These are phyloP conservation scores for Caenorhabditis sp. DNA, from an alignment of 2,888 invertebrate species.

Conservation along the genomic window DNA sequence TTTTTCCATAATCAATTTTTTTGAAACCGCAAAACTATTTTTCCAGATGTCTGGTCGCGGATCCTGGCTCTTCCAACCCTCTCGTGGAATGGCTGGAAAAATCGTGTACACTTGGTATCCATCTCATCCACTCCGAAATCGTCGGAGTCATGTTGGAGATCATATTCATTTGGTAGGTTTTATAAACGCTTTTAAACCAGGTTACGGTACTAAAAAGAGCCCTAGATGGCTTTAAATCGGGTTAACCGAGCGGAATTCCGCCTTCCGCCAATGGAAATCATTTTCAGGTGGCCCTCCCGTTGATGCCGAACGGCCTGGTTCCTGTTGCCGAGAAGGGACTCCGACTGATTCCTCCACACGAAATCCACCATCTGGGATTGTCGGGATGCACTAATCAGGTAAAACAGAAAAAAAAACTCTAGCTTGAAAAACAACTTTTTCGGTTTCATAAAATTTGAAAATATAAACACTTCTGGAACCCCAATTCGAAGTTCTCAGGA, in stretches of 20 bases:
- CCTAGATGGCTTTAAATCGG: no score
- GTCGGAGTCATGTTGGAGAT: constrained; percentile 93
- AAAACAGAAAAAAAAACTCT: no score
- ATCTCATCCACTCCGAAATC: constrained; percentile 91
- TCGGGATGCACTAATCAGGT: constrained; percentile 30
- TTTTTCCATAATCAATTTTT: no score
- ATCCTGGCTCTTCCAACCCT: constrained; percentile 67
- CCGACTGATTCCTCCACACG: constrained; percentile 36
- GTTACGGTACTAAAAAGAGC: background rate
- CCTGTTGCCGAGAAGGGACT: constrained; percentile 70
- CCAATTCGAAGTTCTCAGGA: no score
- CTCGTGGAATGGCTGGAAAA: constrained; percentile 67
- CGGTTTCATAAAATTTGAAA: background rate
- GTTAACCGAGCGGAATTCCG: no score
- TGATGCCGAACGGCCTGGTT: constrained; percentile 68
- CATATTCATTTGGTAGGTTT: constrained; percentile 83
- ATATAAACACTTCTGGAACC: no score
- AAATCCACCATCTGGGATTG: constrained; percentile 29
- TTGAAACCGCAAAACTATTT: constrained; percentile 1
- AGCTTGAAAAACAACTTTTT: no score
- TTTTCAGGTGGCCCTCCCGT: constrained; percentile 64
- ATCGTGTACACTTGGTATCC: constrained; percentile 89
- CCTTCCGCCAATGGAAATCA: no score
- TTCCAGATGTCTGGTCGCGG: constrained; percentile 62
- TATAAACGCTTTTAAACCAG: background rate